Evolutionary conservation across 2,888 invertebrate genomes (phyloP), one percentile per base, ranked within the genome.

Genomic region (Leptarthrus brevirostris): DNA sequence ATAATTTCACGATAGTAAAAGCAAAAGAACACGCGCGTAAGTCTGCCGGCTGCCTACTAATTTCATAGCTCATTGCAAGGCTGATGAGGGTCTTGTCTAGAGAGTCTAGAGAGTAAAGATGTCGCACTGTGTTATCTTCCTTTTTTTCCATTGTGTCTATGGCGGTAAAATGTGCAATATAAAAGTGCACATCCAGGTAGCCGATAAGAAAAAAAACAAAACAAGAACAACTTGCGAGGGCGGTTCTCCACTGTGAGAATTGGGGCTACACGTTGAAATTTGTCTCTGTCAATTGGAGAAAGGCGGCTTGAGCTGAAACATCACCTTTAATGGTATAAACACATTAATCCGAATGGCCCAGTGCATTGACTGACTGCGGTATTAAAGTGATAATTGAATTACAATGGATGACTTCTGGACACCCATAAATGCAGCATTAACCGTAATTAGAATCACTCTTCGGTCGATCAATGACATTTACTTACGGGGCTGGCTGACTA

Each of bases 1-100:
- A 73, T 66, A 66, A 53, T 34, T 71, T 53, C 36, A 53, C 24
- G 71, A 71, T 71, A 71, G 54, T 54, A 53, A 36, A 20, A 54
- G 54, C 36, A 71, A 36, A 54, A 69, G 49, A 47, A 52, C 8
- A 14, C 10, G 30, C 30, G 66, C 5, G 30, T 14, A 44, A 52
- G 30, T 30, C 47, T 49, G 66, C 66, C 26, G 20, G 16, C 18
- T 69, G 69, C 52, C 52, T 69, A 69, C 69, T 69, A 69, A 69
- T 69, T 54, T 54, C 30, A 49, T 49, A 49, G 49, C 49, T 16
- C 49, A 49, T 18, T 49, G 49, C 64, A 44, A 14, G 44, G 14
- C 14, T 34, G 56, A 34, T 30, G 16, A 14, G 26, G 12, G 36
- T 6, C 40, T 44, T 34, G 40, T 36, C n/a, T n/a, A n/a, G n/a